Evolutionary conservation across 2,888 invertebrate species (phyloP).

Genomic region (Pandemis heparana): DNA sequence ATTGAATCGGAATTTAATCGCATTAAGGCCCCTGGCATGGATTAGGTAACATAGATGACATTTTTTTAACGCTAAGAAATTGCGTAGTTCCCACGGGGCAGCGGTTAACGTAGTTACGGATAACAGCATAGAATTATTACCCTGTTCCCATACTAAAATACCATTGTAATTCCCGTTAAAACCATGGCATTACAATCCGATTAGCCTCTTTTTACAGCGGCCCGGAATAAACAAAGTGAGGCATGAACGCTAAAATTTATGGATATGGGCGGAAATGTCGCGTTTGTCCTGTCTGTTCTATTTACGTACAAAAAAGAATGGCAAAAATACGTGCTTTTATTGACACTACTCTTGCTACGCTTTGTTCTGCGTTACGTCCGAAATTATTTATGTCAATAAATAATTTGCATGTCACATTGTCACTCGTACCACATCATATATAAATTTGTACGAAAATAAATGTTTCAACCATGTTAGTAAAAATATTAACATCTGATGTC

Average conservation of each 20-base stretch:
- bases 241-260: conserved; percentile 34
- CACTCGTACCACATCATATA: background rate
- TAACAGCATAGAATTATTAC: background rate
- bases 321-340: conserved; percentile 24
- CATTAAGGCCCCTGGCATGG: no score
- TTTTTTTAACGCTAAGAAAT: no score
- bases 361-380: background rate
- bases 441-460: background rate
- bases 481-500: no score
- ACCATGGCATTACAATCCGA: conserved; percentile 18
- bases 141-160: background rate
- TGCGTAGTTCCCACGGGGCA: no score
- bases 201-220: conserved; percentile 21
- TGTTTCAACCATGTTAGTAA: background rate
- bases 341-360: conserved; percentile 12
- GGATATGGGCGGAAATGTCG: conserved; percentile 26
- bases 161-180: conserved; percentile 4
- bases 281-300: conserved; percentile 33
- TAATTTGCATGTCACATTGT: background rate
- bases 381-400: background rate
- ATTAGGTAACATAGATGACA: no score
- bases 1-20: no score
- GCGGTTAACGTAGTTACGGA: no score
- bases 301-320: conserved; percentile 28
- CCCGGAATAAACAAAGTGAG: conserved; percentile 22